A percentile compares a stretch with the other conserved stretches of the same genome.
Evolutionary conservation across 1,140 invertebrate genomes (phyloP).

Genomic region (Helicoverpa armigera): DNA sequence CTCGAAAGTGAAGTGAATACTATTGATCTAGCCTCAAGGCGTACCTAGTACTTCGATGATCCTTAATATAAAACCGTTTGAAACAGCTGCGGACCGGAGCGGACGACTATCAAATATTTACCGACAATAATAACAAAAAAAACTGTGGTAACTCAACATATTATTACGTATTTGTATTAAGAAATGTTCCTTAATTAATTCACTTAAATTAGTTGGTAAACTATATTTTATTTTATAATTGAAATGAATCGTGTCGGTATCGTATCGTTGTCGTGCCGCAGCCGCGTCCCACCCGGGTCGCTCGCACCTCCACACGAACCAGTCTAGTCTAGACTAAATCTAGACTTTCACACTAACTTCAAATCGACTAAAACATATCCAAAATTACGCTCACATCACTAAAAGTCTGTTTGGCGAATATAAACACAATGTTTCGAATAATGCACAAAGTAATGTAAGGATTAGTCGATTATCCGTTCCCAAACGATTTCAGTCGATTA

Average conservation of each 20-base stretch:
- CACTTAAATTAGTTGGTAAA: not conserved
- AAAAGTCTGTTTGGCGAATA: constrained; percentile 19
- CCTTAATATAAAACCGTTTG: constrained; percentile 69
- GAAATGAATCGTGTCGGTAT: not conserved
- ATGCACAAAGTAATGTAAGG: not conserved
- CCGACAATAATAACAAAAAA: no score
- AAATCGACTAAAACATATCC: constrained; percentile 34
- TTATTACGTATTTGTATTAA: not conserved
- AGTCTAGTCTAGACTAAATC: constrained; percentile 3
- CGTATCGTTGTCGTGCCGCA: constrained; percentile 11
- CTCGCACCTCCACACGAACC: constrained; percentile 11
- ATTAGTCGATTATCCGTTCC: constrained; percentile 34
- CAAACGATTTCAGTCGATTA: constrained; percentile 45
- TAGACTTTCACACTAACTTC: constrained; percentile 26
- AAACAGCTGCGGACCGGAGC: constrained; percentile 16
- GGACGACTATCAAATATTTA: not conserved
- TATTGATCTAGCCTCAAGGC: constrained; percentile 59
- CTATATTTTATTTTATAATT: not conserved
- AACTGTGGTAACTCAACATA: not conserved
- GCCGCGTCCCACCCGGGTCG: constrained; percentile 21
- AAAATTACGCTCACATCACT: constrained; percentile 13
- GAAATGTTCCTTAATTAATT: not conserved
- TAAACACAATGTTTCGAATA: constrained; percentile 17
- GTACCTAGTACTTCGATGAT: constrained; percentile 60
- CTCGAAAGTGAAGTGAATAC: constrained; percentile 46